Evolutionary conservation across 2,888 invertebrate species (phyloP).

Genomic region (Hypselothyrea guttata): DNA sequence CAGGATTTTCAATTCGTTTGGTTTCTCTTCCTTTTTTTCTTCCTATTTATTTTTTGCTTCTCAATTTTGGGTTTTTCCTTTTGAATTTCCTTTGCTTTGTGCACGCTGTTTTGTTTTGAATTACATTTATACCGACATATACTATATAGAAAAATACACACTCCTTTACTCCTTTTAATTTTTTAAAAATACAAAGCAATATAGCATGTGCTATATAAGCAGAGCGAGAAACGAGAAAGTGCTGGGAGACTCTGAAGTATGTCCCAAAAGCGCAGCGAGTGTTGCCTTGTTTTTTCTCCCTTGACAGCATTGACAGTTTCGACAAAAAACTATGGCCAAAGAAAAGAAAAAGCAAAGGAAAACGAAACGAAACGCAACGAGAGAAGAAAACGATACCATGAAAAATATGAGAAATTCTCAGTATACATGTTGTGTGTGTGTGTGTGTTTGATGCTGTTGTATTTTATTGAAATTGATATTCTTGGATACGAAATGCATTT

Average conservation of each 20-base stretch:
- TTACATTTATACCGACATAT: slow-evolving; percentile 30
- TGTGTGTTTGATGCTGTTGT: slow-evolving; percentile 51
- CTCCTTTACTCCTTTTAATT: slow-evolving; percentile 57
- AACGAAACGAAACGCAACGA: slow-evolving; percentile 36
- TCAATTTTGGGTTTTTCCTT: slow-evolving; percentile 2
- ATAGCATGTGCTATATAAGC: slow-evolving; percentile 54
- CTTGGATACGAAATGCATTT: slow-evolving; percentile 72
- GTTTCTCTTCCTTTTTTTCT: slow-evolving; percentile 1
- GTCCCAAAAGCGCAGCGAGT: slow-evolving; percentile 68
- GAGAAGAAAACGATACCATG: slow-evolving; percentile 34
- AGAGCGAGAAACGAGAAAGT: slow-evolving; percentile 10
- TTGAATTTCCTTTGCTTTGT: slow-evolving; percentile 21
- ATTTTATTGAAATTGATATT: slow-evolving; percentile 77
- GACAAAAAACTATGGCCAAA: slow-evolving; percentile 72
- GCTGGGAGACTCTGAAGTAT: slow-evolving; percentile 8
- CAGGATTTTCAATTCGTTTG: slow-evolving; percentile 26
- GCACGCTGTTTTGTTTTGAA: slow-evolving; percentile 44
- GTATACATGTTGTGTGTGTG: slow-evolving; percentile 5
- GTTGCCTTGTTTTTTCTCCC: slow-evolving; percentile 62
- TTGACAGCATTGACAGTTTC: slow-evolving; percentile 73
- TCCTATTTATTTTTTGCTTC: slow-evolving; percentile 2
- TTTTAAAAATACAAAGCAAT: slow-evolving; percentile 76
- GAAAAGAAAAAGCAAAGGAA: slow-evolving; percentile 29
- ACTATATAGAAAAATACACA: neutral
- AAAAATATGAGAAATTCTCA: slow-evolving; percentile 50